Base-by-base conservation (phyloP, 2,797 vertebrate genomes). In the Syncerus caffer region DNA sequence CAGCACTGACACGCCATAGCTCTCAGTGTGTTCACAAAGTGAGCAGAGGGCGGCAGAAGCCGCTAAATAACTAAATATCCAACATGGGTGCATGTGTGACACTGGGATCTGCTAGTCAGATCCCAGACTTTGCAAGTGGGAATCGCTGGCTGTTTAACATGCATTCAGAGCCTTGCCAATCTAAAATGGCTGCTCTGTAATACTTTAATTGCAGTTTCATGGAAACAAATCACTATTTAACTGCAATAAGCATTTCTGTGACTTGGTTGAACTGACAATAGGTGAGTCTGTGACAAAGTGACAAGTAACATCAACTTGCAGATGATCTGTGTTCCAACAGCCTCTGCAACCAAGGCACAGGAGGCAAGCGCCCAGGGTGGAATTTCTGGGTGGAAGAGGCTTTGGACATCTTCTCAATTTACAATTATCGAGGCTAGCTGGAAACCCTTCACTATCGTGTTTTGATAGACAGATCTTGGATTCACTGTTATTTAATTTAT, bases 191-290 rank as follows among this genome's bases (percentile, higher is more conserved):
- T 99, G 99, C 98, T 99, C 98, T 85, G 98, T 99, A 99, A 99
- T 98, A 98, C 98, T 98, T 99, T 99, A 99, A 99, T 99, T 99
- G 99, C 98, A 98, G 98, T 98, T 99, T 99, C 99, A 98, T 98
- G 98, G 99, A 99, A 99, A 99, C 99, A 99, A 99, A 99, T 99
- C 99, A 99, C 98, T 98, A 97, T 98, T 99, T 99, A 99, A 99
- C 99, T 99, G 98, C 98, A 99, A 98, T 98, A 98, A 99, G 98
- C 98, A 98, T 98, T 99, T 98, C 98, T 98, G 98, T 97, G 98
- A 98, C 98, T 99, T 98, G 98, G 98, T 98, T 97, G 98, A 98
- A 98, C 99, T 98, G 97, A 99, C 98, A 98, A 98, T 96, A 98
- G 98, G 97, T 96, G 76, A 95, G 95, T 96, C 98, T 98, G 97